These are phyloP conservation scores for Stomatorhinus ivindoensis DNA, from an alignment of 2,113 vertebrate species.

Conservation along the genomic window DNA sequence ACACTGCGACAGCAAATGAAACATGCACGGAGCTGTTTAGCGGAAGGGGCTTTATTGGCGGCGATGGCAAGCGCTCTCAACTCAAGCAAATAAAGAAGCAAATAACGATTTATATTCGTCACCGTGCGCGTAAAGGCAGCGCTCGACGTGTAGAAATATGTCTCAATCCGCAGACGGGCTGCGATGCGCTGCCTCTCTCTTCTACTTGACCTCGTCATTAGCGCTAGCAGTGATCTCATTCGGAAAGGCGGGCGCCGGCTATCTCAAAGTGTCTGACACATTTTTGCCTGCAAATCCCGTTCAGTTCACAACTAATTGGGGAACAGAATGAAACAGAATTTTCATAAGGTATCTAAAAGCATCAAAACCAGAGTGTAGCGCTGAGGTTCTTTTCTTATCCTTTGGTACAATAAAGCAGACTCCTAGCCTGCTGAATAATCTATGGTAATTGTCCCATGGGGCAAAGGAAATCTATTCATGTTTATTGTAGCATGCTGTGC, in stretches of 20 bases:
- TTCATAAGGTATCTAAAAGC: slow-evolving; percentile 19
- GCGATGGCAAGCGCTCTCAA: neutral
- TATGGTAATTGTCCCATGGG: slow-evolving; percentile 32
- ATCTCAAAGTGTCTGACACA: slow-evolving; percentile 56
- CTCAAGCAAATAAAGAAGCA: slow-evolving; percentile 2
- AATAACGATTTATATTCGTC: neutral
- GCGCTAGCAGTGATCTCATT: slow-evolving; percentile 69
- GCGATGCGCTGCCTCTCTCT: slow-evolving; percentile 53
- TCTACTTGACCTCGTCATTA: slow-evolving; percentile 72
- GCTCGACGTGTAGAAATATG: slow-evolving; percentile 36
- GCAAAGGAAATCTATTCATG: slow-evolving; percentile 31
- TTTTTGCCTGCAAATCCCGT: slow-evolving; percentile 61
- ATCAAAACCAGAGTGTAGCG: slow-evolving; percentile 24
- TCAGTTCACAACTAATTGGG: slow-evolving; percentile 51
- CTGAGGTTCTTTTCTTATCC: slow-evolving; percentile 18
- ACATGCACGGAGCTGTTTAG: slow-evolving; percentile 13
- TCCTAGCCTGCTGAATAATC: slow-evolving; percentile 25
- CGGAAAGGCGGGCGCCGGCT: slow-evolving; percentile 60
- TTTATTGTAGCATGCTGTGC: slow-evolving; percentile 30
- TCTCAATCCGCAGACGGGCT: slow-evolving; percentile 57
- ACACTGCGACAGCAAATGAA: slow-evolving; percentile 21
- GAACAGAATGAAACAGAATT: slow-evolving; percentile 37
- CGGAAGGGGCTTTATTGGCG: slow-evolving; percentile 11
- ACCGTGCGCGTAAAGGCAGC: neutral
- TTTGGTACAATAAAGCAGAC: slow-evolving; percentile 24